phyloP scores from a whole-genome alignment of 1,140 invertebrate genomes.

The Drosophila ficusphila region DNA sequence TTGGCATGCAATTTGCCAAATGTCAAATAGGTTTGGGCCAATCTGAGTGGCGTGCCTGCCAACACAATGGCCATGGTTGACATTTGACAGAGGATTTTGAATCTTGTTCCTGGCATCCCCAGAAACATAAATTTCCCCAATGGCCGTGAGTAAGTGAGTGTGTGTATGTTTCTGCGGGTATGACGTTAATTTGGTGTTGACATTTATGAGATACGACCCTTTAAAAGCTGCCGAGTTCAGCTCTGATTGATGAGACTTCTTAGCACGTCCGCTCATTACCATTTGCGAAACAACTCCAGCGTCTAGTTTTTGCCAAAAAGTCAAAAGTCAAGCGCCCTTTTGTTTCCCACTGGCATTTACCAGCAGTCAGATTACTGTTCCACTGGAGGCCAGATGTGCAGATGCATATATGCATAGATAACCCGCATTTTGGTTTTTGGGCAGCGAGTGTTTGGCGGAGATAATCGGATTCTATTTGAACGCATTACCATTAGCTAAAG shows the following conservation, averaged over 20 bases:
- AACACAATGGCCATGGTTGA: conserved; percentile 64
- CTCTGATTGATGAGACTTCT: conserved; percentile 54
- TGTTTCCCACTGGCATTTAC: conserved; percentile 14
- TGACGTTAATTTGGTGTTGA: conserved; percentile 70
- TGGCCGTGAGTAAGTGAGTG: conserved; percentile 8
- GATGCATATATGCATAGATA: conserved; percentile 42
- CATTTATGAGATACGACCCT: conserved; percentile 68
- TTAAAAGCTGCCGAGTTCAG: conserved; percentile 44
- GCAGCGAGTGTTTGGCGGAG: conserved; percentile 12
- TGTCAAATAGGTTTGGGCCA: conserved; percentile 37
- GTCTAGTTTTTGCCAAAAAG: conserved; percentile 8
- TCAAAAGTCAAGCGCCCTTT: conserved; percentile 27
- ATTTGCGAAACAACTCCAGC: conserved; percentile 38
- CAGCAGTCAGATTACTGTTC: conserved; percentile 3
- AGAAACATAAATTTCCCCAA: conserved; percentile 54
- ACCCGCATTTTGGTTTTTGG: not conserved
- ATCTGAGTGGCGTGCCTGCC: conserved; percentile 47
- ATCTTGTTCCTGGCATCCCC: conserved; percentile 6
- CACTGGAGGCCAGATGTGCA: conserved; percentile 2
- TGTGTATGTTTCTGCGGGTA: too few species aligned
- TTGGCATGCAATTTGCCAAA: conserved; percentile 60
- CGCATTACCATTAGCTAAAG: not conserved
- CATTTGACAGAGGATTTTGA: conserved; percentile 54
- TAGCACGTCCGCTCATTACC: conserved; percentile 8
- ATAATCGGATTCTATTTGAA: conserved; percentile 7